Percentiles rank a stretch among this genome's conserved stretches.
phyloP scores from a whole-genome alignment of 2,888 invertebrate genomes.

The Napeogenes sylphis region DNA sequence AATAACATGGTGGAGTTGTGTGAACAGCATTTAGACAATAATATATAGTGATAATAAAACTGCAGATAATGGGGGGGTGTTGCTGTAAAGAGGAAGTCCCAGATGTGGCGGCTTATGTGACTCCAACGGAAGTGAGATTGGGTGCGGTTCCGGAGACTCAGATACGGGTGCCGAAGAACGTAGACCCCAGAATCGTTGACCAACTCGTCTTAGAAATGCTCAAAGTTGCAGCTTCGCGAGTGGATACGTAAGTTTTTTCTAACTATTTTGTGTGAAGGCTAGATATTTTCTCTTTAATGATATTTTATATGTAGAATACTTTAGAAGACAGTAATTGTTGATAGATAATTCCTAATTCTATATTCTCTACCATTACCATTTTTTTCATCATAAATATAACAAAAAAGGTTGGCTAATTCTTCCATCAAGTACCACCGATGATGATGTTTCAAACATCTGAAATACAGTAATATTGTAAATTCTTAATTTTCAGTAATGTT shows the following conservation, averaged over 20 bases:
- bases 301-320: background rate
- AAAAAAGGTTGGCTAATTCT: too few relatives aligned
- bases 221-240: constrained; percentile 86
- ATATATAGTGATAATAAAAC: background rate
- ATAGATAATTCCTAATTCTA: too few relatives aligned
- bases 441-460: too few relatives aligned
- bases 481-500: too few relatives aligned
- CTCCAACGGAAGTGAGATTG: constrained; percentile 42
- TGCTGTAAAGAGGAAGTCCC: constrained; percentile 82
- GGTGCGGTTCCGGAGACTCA: constrained; percentile 37
- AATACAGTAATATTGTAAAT: too few relatives aligned
- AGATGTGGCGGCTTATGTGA: constrained; percentile 69
- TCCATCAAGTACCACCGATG: too few relatives aligned
- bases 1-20: background rate
- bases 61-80: constrained; percentile 84
- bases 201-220: constrained; percentile 88
- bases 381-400: too few relatives aligned
- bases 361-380: too few relatives aligned
- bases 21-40: background rate
- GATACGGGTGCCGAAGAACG: constrained; percentile 37
- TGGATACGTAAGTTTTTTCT: constrained; percentile 81
- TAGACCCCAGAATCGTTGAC: constrained; percentile 78
- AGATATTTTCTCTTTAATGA: background rate
- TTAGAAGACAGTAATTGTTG: background rate
- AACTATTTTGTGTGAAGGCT: background rate